Base-by-base conservation (phyloP, 2,888 invertebrate species). In the Poecilus cupreus region DNA sequence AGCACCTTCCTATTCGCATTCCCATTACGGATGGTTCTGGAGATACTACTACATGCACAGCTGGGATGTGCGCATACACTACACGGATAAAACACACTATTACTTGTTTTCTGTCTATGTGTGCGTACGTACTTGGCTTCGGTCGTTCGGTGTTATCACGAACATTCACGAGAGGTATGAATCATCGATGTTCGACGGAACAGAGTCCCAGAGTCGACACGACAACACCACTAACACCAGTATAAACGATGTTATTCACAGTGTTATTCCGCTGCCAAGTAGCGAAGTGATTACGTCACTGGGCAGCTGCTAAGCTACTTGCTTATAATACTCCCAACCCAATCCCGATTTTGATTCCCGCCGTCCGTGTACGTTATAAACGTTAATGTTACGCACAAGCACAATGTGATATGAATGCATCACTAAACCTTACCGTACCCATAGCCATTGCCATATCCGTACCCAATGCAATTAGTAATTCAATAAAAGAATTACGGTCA, bases 61-160 rank as follows among this genome's bases (percentile, higher is more conserved):
- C 32, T 32, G 32, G 8, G 32, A 32, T 32, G 32, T 32, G 32
- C 4, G 32, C 32, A 32, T 32, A 3, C 32, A 32, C 88, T n/a
- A n/a, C n/a, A n/a, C n/a, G n/a, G n/a, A n/a, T n/a, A n/a, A n/a
- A n/a, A n/a, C n/a, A n/a, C 68, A 46, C 81, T 68, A 77, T 64
- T 57, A 10, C 13, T 32, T 37, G 37, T 68, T n/a, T 22, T 32
- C 18, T 24, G 5, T 57, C 11, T 22, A 16, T 64, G 37, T 32
- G 64, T 32, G 70, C 20, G 46, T 72, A 46, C 16, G 60, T 60
- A 72, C 46, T 72, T 72, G 43, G 24, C n/a, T 46, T 72, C 72
- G 72, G 72, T n/a, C 6, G 20, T 51, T 76, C 54, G 57, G 54
- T n/a, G 11, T 39, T 77, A 60, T 60, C 60, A 77, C 77, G 77